phyloP scores from a whole-genome alignment of 2,113 vertebrate species.

The Apodemus speciosus region DNA sequence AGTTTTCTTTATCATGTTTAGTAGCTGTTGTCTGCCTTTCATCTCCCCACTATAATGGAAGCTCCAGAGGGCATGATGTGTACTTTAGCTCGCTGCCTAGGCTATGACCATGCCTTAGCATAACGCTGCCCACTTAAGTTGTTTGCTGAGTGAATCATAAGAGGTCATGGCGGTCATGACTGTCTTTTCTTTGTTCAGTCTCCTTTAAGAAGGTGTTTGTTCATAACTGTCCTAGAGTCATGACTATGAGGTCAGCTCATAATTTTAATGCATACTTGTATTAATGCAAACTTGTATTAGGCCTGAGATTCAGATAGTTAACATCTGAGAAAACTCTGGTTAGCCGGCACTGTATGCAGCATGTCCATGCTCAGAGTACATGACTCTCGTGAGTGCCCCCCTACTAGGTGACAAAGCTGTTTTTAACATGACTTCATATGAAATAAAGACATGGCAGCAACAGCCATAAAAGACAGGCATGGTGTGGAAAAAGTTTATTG shows the following conservation, averaged over 20 bases:
- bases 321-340: not conserved
- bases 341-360: not conserved
- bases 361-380: not conserved
- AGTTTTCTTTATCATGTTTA: not conserved
- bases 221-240: not conserved
- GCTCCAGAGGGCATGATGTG: not conserved
- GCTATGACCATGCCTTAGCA: not conserved
- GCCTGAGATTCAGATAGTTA: not conserved
- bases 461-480: slow-evolving; percentile 18
- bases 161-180: not conserved
- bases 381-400: not conserved
- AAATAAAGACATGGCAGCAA: slow-evolving; percentile 16
- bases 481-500: not conserved
- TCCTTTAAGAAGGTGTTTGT: not conserved
- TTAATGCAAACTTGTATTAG: slow-evolving; percentile 20
- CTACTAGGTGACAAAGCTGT: not conserved
- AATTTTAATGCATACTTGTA: not conserved
- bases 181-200: not conserved
- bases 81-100: not conserved
- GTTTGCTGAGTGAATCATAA: not conserved
- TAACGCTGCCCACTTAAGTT: not conserved
- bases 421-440: slow-evolving; percentile 36
- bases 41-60: not conserved
- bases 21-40: not conserved
- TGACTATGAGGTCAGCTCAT: not conserved